These are phyloP conservation scores for Geococcyx californianus DNA, from an alignment of 2,113 vertebrate genomes.

Conservation along the genomic window DNA sequence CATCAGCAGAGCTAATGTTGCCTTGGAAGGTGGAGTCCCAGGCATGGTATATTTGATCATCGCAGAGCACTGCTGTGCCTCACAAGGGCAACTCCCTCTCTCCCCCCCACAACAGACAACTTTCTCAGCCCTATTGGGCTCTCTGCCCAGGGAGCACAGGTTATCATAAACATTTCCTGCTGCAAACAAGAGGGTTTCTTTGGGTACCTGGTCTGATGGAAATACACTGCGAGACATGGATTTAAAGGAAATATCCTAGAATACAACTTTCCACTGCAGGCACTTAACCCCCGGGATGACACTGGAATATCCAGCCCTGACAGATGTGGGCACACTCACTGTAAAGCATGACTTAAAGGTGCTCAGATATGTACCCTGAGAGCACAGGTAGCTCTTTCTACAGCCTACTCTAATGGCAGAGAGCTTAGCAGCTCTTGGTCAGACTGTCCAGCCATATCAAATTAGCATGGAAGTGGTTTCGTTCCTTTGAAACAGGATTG, in stretches of 20 bases:
- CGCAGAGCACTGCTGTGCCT: background rate
- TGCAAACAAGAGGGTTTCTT: background rate
- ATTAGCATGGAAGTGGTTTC: background rate
- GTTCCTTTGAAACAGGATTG: background rate
- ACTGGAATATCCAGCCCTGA: background rate
- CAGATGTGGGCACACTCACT: background rate
- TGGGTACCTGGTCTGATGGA: background rate
- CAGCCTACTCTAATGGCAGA: background rate
- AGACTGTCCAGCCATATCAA: background rate
- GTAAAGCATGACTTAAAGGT: background rate
- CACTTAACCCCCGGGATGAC: background rate
- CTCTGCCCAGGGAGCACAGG: background rate
- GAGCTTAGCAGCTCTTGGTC: background rate
- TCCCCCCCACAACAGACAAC: background rate
- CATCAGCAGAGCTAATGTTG: background rate
- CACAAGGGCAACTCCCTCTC: background rate
- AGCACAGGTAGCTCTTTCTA: background rate
- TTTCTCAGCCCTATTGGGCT: background rate
- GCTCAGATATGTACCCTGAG: background rate
- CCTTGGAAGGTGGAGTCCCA: background rate
- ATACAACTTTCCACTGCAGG: background rate
- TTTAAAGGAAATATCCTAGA: background rate
- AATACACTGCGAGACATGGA: background rate
- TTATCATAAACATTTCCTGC: background rate
- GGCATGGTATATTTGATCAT: background rate